phyloP scores from a whole-genome alignment of 2,888 invertebrate genomes.

The Sinelater perroti region DNA sequence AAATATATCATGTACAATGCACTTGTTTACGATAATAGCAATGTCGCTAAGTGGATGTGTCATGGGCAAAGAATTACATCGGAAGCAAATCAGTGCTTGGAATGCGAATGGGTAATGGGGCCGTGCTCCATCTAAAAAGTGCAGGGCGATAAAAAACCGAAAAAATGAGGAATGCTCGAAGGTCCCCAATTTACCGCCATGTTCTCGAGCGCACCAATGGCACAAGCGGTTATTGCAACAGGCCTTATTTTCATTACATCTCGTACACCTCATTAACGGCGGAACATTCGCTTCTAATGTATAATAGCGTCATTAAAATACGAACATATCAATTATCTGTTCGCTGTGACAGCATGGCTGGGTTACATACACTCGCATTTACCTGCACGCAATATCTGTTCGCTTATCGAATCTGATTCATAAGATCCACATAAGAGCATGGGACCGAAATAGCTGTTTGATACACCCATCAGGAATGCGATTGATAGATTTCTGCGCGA shows the following conservation, averaged over 20 bases:
- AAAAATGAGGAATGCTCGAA: conserved; percentile 3
- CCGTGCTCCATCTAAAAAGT: conserved; percentile 4
- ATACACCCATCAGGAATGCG: conserved; percentile 15
- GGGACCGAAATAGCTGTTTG: conserved; percentile 11
- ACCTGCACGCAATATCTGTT: conserved; percentile 40
- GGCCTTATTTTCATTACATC: conserved; percentile 23
- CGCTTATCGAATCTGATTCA: conserved; percentile 21
- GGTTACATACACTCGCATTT: conserved; percentile 30
- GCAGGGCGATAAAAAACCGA: conserved; percentile 3
- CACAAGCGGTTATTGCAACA: conserved; percentile 18
- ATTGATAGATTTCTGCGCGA: conserved; percentile 14
- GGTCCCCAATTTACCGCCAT: conserved; percentile 10
- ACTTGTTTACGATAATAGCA: conserved; percentile 3
- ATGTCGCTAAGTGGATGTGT: conserved; percentile 11
- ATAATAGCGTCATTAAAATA: conserved; percentile 49
- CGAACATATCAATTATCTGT: conserved; percentile 45
- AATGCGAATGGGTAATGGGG: background rate
- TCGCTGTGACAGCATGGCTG: conserved; percentile 42
- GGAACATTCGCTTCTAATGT: conserved; percentile 42
- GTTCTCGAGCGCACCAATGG: conserved; percentile 7
- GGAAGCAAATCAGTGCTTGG: conserved; percentile 6
- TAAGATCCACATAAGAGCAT: conserved; percentile 14
- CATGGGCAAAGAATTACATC: conserved; percentile 7
- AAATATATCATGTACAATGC: background rate
- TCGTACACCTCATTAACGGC: conserved; percentile 41